Base-by-base conservation (phyloP, 2,113 vertebrate genomes). In the Chauna torquata region DNA sequence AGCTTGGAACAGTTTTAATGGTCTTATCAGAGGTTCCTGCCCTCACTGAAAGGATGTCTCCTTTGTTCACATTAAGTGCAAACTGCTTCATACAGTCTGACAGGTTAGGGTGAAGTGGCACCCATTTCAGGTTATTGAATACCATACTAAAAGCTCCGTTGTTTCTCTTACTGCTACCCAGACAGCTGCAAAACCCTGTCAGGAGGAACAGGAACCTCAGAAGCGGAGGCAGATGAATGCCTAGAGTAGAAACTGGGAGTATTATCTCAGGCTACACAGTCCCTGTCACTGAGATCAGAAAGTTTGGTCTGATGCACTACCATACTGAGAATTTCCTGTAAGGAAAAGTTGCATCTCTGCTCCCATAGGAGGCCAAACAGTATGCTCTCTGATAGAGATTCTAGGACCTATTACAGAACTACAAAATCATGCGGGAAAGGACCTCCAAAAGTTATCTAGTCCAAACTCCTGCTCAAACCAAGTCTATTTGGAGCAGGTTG, bases 121-220 rank as follows among this genome's bases (percentile, higher is more conserved):
- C 62, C 58, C 42, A 85, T 95, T 96, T 89, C 58, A 80, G 30
- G n/a, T 95, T 85, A 93, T 65, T 90, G 84, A 93, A 82, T 80
- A 54, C 52, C 2, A 0, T 77, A 27, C 87, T 91, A 80, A 90
- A 95, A 96, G 49, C 75, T 90, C 25, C 1, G 0, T 82, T 91
- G 71, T 84, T 94, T 94, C 58, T 82, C 84, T 85, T 72, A 79
- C 81, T 91, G 71, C 81, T 85, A 57, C 40, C 57, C 74, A 91
- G 89, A 61, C 44, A 88, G 74, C 75, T 96, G 70, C 82, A 93
- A 25, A 61, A 72, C 85, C 57, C 54, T 82, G 84, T 85, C 28
- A 71, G 44, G 61, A 71, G 27, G 44, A 52, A 70, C n/a, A 79
- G 45, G 40, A 92, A 64, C 45, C 30, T 52, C 44, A 0, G 0